Evolutionary conservation across 2,888 invertebrate species (phyloP), one percentile per base, ranked within the genome.

Genomic region (Drosophila lacicola): DNA sequence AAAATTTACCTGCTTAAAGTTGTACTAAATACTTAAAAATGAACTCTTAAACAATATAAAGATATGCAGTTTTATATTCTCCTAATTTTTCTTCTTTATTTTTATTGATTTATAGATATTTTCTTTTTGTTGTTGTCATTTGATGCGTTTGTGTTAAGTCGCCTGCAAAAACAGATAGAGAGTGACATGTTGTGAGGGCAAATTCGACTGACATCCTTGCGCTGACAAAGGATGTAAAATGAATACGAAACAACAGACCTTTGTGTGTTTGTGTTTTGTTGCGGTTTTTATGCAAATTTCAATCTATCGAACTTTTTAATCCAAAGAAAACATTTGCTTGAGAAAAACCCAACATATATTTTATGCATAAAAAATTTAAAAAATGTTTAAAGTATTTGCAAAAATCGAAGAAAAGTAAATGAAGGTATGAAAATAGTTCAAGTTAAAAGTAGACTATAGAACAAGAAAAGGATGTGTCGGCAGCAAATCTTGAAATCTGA

Each of bases 1-100:
- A 66, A 62, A 74, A 55, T 72, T 88, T 89, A 89, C 90, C 90
- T 89, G 90, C 74, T 83, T 77, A 63, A 67, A 55, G 72, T 67
- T 79, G 73, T 72, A 78, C 78, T 74, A 69, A 87, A 84, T 82
- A 83, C 83, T 70, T 83, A 84, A 73, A 70, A 65, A 17, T 44
- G 56, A 83, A 66, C 83, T 79, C 87, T 86, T 76, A 75, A 68
- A 63, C 36, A 45, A 66, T 79, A 72, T 61, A 70, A 69, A 78
- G 81, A 87, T 83, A 83, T 84, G 83, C 88, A 87, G 85, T 87
- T 84, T 70, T 51, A 60, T 70, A 63, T 76, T 72, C 39, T 60
- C 14, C 14, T 60, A 51, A 49, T 63, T 50, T 56, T 37, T 47
- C 14, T 42, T 29, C n/a, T 17, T 62, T 29, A 8, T 55, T 62